Percentiles rank a stretch among this genome's conserved stretches.
Conservation (phyloP, 2,113 vertebrate species). For the Notarius lentiginosus region DNA sequence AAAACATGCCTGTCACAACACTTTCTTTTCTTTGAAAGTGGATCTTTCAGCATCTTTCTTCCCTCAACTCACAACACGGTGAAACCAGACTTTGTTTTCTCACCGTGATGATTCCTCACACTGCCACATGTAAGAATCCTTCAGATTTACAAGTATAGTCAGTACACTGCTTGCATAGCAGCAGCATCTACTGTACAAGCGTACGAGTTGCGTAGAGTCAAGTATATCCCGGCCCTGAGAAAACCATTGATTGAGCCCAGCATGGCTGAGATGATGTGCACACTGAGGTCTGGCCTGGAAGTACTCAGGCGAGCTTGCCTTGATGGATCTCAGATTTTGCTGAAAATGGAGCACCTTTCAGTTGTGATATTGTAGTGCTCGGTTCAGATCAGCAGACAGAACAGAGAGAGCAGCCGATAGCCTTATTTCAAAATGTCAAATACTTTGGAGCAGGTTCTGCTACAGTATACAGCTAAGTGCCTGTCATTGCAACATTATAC, state of each 20-base stretch:
- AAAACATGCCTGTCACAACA: too few species aligned
- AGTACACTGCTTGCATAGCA: too few species aligned
- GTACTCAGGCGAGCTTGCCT: too few species aligned
- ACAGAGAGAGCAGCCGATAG: neutral
- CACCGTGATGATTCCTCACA: too few species aligned
- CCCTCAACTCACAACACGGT: too few species aligned
- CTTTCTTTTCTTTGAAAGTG: too few species aligned
- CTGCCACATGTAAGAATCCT: too few species aligned
- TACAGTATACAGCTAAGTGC: neutral
- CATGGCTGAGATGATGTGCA: neutral
- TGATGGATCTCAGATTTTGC: neutral
- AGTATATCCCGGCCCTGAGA: neutral
- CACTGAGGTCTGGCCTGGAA: neutral
- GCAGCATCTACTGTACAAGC: too few species aligned
- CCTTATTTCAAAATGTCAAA: neutral
- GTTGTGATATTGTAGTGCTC: neutral
- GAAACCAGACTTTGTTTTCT: too few species aligned
- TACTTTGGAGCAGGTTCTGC: neutral
- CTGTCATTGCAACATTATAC: conserved; percentile 4
- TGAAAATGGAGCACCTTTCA: neutral
- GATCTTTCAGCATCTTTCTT: too few species aligned
- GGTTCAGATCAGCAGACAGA: neutral
- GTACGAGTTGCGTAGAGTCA: too few species aligned
- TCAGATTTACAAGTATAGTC: too few species aligned
- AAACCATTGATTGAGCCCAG: neutral